Conservation (phyloP, 2,888 invertebrate species). For the Taphrorychus bicolor region DNA sequence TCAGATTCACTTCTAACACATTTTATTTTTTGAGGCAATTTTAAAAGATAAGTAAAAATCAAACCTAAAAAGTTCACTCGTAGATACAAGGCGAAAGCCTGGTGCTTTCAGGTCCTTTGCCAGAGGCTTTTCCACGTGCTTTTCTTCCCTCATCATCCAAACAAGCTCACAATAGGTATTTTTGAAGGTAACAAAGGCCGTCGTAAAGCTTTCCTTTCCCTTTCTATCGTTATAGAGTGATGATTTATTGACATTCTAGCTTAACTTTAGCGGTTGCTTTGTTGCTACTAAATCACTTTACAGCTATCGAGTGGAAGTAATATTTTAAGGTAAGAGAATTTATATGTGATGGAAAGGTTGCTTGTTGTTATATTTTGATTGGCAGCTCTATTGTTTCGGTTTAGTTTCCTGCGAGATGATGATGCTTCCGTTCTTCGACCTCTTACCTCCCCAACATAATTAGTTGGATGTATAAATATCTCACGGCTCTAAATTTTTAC, state of each 20-base stretch:
- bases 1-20: neutral
- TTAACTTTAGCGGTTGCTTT: slow-evolving; percentile 40
- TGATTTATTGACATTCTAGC: slow-evolving; percentile 52
- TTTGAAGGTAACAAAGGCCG: slow-evolving; percentile 58
- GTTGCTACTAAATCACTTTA: slow-evolving; percentile 40
- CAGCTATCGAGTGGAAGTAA: slow-evolving; percentile 37
- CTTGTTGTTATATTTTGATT: neutral
- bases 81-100: slow-evolving; percentile 1
- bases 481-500: no score
- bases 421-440: no score
- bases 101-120: slow-evolving; percentile 8
- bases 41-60: no score
- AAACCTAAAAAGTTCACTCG: neutral
- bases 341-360: slow-evolving; percentile 4
- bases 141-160: slow-evolving; percentile 52
- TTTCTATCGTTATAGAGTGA: slow-evolving; percentile 51
- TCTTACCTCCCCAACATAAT: no score
- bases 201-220: slow-evolving; percentile 53
- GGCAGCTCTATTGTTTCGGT: neutral
- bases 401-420: no score
- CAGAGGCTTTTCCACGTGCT: slow-evolving; percentile 47
- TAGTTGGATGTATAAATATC: no score
- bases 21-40: neutral
- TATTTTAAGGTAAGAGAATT: slow-evolving; percentile 35
- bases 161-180: slow-evolving; percentile 56